phyloP scores from a whole-genome alignment of 2,113 vertebrate species.

The Ophiodon elongatus region DNA sequence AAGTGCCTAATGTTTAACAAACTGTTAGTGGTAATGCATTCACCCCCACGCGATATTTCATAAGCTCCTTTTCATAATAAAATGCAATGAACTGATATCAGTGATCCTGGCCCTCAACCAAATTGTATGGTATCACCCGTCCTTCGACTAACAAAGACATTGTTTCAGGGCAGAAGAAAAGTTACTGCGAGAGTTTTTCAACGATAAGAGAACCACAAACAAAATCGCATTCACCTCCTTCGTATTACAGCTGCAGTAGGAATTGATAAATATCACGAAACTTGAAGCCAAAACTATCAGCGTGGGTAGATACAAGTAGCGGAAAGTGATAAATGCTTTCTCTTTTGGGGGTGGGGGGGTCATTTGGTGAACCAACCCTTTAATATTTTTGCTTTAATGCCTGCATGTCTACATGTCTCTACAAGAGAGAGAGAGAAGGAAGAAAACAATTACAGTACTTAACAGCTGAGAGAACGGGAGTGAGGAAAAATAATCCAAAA shows the following conservation, averaged over 20 bases:
- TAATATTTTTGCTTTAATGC: not conserved
- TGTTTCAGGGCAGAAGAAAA: not conserved
- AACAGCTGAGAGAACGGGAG: not conserved
- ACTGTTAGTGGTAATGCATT: not conserved
- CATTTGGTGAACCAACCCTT: not conserved
- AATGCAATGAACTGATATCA: not conserved
- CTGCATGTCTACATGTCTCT: not conserved
- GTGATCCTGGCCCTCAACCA: no score
- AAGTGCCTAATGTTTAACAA: not conserved
- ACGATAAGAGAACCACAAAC: not conserved
- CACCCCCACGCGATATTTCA: not conserved
- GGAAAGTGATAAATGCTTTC: not conserved
- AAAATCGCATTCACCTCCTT: not conserved
- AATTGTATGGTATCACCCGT: not conserved
- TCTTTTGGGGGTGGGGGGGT: not conserved
- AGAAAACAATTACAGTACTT: conserved; percentile 16
- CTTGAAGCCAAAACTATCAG: not conserved
- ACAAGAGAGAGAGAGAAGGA: not conserved
- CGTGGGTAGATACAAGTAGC: not conserved
- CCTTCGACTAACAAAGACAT: not conserved
- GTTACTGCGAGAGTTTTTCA: conserved; percentile 1
- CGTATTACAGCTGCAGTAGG: not conserved
- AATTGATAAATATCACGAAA: not conserved
- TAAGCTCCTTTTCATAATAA: not conserved
- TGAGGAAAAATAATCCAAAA: not conserved